These are phyloP conservation scores for Crematogaster levior DNA, from an alignment of 2,888 invertebrate species.

Conservation along the genomic window DNA sequence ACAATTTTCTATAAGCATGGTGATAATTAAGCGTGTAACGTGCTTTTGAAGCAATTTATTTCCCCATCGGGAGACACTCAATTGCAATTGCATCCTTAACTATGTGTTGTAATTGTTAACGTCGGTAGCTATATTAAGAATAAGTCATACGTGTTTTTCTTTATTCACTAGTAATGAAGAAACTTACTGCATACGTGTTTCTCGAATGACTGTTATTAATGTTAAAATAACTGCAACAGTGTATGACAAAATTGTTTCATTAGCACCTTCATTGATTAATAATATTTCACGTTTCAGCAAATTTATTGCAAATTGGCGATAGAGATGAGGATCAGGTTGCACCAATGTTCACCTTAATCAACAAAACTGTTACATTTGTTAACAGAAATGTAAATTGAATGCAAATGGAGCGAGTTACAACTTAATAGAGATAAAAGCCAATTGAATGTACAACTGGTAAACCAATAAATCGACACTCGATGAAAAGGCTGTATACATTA, in stretches of 20 bases:
- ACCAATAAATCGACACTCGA: background rate
- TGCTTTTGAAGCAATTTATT: background rate
- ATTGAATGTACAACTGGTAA: background rate
- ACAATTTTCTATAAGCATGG: background rate
- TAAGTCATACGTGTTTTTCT: background rate
- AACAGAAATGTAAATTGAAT: background rate
- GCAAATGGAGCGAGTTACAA: background rate
- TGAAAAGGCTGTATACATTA: background rate
- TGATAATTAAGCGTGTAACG: background rate
- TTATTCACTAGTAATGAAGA: background rate
- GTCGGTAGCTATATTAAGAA: background rate
- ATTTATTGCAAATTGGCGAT: conserved; percentile 18
- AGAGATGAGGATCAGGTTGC: background rate
- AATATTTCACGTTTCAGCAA: background rate
- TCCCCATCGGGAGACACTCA: no score
- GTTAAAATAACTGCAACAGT: background rate
- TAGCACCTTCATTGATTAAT: background rate
- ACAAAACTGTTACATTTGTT: background rate
- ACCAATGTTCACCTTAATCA: background rate
- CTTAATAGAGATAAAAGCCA: background rate
- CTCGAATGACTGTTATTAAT: background rate
- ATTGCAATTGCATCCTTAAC: background rate
- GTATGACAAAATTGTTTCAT: conserved; percentile 13
- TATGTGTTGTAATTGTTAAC: background rate
- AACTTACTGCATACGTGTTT: background rate